Percentiles rank a stretch among this genome's conserved stretches.
phyloP scores from a whole-genome alignment of 1,140 invertebrate genomes.

The Drosophila lowei region DNA sequence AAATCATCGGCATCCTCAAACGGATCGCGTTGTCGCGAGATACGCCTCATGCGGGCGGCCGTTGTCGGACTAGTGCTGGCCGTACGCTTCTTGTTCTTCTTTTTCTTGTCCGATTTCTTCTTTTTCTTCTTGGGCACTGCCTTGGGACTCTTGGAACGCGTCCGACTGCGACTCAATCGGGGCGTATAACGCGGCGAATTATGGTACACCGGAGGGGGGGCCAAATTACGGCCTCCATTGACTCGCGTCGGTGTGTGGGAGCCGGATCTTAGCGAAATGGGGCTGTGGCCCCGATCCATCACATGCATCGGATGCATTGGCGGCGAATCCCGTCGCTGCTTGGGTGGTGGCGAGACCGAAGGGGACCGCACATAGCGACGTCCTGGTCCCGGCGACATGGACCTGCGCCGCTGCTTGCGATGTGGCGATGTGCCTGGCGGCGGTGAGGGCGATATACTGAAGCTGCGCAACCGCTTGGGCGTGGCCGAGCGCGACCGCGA shows the following conservation, averaged over 20 bases:
- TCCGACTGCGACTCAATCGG: constrained; percentile 60
- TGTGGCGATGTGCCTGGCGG: constrained; percentile 23
- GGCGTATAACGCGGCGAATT: constrained; percentile 70
- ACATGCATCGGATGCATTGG: constrained; percentile 17
- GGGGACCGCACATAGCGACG: constrained; percentile 56
- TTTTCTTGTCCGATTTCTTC: constrained; percentile 68
- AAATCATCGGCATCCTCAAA: constrained; percentile 64
- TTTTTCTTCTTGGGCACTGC: constrained; percentile 69
- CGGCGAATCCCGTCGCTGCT: too few relatives aligned
- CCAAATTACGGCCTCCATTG: constrained; percentile 54
- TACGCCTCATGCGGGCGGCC: constrained; percentile 50
- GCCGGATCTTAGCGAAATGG: constrained; percentile 69
- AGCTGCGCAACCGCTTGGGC: constrained; percentile 63
- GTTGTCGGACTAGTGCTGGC: constrained; percentile 58
- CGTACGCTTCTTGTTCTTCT: constrained; percentile 71
- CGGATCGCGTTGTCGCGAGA: constrained; percentile 71
- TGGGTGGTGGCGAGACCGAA: constrained; percentile 24
- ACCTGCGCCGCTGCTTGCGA: constrained; percentile 25
- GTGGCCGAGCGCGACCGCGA: constrained; percentile 61
- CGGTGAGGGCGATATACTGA: constrained; percentile 72
- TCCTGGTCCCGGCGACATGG: constrained; percentile 27
- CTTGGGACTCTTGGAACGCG: constrained; percentile 63
- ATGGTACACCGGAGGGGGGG: constrained; percentile 25
- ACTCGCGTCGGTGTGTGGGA: constrained; percentile 64
- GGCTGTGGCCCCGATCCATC: constrained; percentile 43